phyloP scores from a whole-genome alignment of 2,888 invertebrate species.

The Platycheirus rosarum region DNA sequence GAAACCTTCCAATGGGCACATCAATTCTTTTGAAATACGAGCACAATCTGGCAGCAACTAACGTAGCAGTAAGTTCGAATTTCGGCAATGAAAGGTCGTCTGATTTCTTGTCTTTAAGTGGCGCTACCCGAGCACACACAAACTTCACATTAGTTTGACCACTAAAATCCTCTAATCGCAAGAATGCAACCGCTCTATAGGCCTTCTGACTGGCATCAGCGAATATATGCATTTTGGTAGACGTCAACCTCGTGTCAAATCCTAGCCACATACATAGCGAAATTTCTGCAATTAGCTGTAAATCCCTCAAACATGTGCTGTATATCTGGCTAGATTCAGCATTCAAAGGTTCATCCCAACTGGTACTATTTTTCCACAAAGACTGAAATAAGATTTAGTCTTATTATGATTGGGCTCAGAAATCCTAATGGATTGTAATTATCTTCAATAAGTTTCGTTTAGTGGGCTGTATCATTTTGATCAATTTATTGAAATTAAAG shows the following conservation, averaged over 20 bases:
- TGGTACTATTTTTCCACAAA: not conserved
- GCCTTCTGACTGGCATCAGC: conserved; percentile 1
- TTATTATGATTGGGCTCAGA: conserved; percentile 10
- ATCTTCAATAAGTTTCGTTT: conserved; percentile 25
- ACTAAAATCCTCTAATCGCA: not conserved
- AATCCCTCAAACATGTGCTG: not conserved
- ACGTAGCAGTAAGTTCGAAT: conserved; percentile 11
- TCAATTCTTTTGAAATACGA: conserved; percentile 6
- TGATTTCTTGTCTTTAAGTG: not conserved
- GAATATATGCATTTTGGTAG: not conserved
- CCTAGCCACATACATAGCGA: not conserved
- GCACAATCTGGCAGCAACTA: conserved; percentile 2
- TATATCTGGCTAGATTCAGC: not conserved
- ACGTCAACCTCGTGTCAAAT: too few species aligned
- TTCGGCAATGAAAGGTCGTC: conserved; percentile 3
- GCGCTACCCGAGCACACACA: not conserved
- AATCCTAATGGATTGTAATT: conserved; percentile 23
- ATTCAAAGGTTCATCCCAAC: not conserved
- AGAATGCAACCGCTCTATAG: not conserved
- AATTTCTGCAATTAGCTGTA: not conserved
- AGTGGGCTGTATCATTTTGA: not conserved
- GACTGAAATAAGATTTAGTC: not conserved
- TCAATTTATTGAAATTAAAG: not conserved
- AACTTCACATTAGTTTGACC: not conserved
- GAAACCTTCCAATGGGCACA: not conserved